Evolutionary conservation across 1,140 invertebrate genomes (phyloP).

Genomic region (Andrena cerasifolii): DNA sequence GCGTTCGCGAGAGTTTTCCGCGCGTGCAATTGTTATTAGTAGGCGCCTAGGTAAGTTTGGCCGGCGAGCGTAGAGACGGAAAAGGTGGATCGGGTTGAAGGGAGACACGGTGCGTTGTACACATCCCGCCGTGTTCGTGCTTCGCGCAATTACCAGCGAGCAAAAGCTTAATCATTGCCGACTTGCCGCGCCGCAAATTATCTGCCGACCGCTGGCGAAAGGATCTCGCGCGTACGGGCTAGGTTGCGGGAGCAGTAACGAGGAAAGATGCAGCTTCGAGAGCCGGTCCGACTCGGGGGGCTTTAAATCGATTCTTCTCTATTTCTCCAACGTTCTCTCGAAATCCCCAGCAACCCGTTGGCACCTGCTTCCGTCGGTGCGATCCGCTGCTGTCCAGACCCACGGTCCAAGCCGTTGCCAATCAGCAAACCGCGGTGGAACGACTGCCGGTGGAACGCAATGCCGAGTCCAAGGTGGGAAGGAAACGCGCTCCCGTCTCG

Average conservation of each 20-base stretch:
- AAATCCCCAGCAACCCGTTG: neutral
- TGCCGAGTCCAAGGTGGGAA: neutral
- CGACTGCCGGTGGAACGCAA: no score
- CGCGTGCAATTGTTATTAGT: constrained; percentile 62
- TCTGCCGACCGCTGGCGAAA: constrained; percentile 57
- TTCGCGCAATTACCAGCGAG: constrained; percentile 58
- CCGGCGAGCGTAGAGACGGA: constrained; percentile 4
- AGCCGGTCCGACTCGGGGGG: constrained; percentile 7
- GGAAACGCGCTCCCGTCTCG: neutral
- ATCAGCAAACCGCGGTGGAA: no score
- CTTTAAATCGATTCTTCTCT: no score
- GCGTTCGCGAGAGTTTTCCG: constrained; percentile 46
- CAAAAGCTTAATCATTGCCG: constrained; percentile 64
- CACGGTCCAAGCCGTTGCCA: no score
- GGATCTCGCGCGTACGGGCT: constrained; percentile 52
- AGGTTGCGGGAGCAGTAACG: constrained; percentile 52
- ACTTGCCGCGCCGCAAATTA: constrained; percentile 64
- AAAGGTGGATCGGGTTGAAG: neutral
- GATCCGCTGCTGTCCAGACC: no score
- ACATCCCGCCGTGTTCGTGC: constrained; percentile 44
- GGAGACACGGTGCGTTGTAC: no score
- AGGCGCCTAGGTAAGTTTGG: no score
- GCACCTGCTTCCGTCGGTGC: neutral
- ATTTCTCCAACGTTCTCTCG: neutral
- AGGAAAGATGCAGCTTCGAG: constrained; percentile 12